phyloP scores from a whole-genome alignment of 2,888 invertebrate species.

The Campopleginae sp. region DNA sequence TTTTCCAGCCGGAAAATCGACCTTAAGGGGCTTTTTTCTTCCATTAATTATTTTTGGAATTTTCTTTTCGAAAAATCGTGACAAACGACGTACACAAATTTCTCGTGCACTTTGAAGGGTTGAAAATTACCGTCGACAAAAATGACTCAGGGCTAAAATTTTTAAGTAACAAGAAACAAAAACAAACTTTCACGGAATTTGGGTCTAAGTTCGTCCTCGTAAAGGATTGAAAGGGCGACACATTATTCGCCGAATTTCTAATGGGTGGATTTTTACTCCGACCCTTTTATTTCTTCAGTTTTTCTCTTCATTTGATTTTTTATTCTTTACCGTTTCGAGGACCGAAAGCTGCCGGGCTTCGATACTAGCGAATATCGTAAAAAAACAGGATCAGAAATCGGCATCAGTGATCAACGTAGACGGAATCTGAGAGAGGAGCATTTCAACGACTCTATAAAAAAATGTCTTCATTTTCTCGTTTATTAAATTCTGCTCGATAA shows the following conservation, averaged over 20 bases:
- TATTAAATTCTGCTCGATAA: no score
- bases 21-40: neutral
- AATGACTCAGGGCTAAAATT: neutral
- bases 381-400: conserved; percentile 59
- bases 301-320: conserved; percentile 23
- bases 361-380: conserved; percentile 51
- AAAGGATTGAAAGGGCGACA: neutral
- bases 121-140: neutral
- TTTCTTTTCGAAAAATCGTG: neutral
- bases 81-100: neutral
- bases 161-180: neutral
- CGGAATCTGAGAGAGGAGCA: conserved; percentile 25
- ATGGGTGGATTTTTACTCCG: neutral
- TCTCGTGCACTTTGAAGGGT: neutral
- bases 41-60: neutral
- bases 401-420: conserved; percentile 57
- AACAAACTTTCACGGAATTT: neutral
- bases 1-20: neutral
- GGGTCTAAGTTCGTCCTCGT: neutral
- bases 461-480: neutral
- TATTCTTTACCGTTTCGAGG: conserved; percentile 56
- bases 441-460: conserved; percentile 4
- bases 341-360: conserved; percentile 63
- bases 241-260: neutral
- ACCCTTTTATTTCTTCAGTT: neutral